Base-by-base conservation (phyloP, 2,113 vertebrate genomes). In the Pedetes capensis region DNA sequence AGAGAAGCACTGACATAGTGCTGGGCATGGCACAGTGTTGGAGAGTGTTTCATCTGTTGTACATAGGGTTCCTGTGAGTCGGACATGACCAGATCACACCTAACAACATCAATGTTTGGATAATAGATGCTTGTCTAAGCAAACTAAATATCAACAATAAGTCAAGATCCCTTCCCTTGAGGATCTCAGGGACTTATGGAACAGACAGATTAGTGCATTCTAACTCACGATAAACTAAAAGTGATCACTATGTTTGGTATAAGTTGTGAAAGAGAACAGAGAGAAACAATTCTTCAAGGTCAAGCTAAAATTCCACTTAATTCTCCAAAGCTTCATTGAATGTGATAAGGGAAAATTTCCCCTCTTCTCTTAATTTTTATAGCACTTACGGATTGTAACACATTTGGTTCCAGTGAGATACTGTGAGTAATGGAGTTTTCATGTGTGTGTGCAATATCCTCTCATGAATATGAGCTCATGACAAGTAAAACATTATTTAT, bases 231-330 rank as follows among this genome's bases (percentile, higher is more conserved):
- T 5, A n/a, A 51, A 39, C 12, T 29, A 10, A 64, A 20, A 59
- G 51, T 32, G 47, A 11, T 11, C 9, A 4, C 1, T 37, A 34
- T 44, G 5, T 42, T 86, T 27, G 23, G 23, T 0, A 5, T 1
- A 20, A 29, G 81, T 51, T 51, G 29, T 34, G 44, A 34, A 51
- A 7, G n/a, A 68, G 2, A 66, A 11, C 39, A 44, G n/a, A 44
- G 16, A 71, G 55, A 42, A 34, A 17, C 7, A 57, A 61, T 61
- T 85, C 42, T 72, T 61, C 47, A 94, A 86, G 80, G 29, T 49
- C 34, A 22, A 83, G 37, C 27, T 93, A 55, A 82, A 42, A 80
- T 57, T 89, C 61, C 27, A 25, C 53, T 72, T 69, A 34, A 64
- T 87, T 81, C 39, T 89, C 27, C 17, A 83, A 71, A 72, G n/a